Conservation (phyloP, 2,888 invertebrate species). For the Apodemia zela region DNA sequence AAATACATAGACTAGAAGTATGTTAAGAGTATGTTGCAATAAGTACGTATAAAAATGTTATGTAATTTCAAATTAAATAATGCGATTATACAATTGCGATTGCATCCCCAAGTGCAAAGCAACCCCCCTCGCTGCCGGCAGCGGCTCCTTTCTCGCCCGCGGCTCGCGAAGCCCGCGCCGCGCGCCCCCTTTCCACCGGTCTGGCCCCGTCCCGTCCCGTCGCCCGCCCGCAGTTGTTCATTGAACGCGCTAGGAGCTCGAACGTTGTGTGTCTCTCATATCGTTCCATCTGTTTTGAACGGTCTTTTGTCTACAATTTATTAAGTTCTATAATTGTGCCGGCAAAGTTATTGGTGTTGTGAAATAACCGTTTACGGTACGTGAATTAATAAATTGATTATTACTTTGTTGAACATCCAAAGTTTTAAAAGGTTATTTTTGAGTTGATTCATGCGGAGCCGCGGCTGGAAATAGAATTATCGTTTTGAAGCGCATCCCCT, state of each 20-base stretch:
- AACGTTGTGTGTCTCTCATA: constrained; percentile 43
- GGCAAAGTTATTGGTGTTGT: constrained; percentile 65
- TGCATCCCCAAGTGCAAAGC: constrained; percentile 17
- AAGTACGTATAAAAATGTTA: not conserved
- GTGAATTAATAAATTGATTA: constrained; percentile 60
- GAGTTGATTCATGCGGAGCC: constrained; percentile 79
- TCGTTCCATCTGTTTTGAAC: constrained; percentile 54
- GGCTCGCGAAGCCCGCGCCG: constrained; percentile 36
- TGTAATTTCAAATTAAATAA: constrained; percentile 6
- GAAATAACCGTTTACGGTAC: constrained; percentile 74
- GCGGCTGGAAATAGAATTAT: constrained; percentile 76
- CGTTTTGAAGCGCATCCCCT: constrained; percentile 70
- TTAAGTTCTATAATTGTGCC: constrained; percentile 51
- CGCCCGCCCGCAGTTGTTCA: constrained; percentile 58
- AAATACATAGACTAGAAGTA: not conserved
- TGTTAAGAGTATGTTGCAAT: not conserved
- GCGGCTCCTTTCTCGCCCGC: constrained; percentile 25
- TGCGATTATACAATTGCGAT: not conserved
- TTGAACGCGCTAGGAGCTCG: constrained; percentile 66
- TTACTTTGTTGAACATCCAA: constrained; percentile 63
- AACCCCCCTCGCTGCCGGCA: not conserved
- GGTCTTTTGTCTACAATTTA: constrained; percentile 64
- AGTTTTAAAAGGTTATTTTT: constrained; percentile 78
- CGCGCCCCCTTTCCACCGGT: constrained; percentile 35
- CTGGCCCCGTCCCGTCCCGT: constrained; percentile 30